These are phyloP conservation scores for Orthosia gracilis DNA, from an alignment of 2,888 invertebrate genomes.

Conservation along the genomic window DNA sequence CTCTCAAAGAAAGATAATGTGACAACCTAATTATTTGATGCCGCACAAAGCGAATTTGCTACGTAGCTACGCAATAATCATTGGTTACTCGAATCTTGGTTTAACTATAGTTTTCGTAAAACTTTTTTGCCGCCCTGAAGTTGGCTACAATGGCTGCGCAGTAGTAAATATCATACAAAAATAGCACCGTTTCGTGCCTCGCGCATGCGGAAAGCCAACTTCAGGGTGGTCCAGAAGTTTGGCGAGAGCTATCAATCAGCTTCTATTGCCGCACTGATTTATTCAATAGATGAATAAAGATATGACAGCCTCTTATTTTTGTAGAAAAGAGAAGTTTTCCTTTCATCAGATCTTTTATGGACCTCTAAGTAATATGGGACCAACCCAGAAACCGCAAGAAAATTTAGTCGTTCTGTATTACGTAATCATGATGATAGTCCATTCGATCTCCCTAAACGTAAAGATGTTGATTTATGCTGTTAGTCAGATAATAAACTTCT, in stretches of 20 bases:
- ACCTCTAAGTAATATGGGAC: background rate
- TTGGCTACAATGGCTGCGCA: too few species aligned
- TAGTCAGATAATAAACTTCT: background rate
- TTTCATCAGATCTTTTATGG: background rate
- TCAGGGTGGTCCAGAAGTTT: too few species aligned
- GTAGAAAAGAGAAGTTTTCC: background rate
- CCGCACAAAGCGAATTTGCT: constrained; percentile 2
- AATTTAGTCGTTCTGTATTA: too few species aligned
- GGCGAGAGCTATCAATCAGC: constrained; percentile 5
- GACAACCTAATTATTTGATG: constrained; percentile 55
- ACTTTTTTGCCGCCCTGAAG: too few species aligned
- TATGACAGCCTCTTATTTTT: too few species aligned
- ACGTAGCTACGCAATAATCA: constrained; percentile 15
- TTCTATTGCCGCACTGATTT: constrained; percentile 1
- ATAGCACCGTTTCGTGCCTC: too few species aligned
- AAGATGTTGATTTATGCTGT: background rate
- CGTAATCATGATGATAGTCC: background rate
- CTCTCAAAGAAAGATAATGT: constrained; percentile 62
- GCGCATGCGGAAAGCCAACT: too few species aligned
- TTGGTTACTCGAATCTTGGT: background rate
- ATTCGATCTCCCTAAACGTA: background rate
- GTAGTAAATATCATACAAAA: too few species aligned
- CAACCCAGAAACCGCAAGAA: too few species aligned
- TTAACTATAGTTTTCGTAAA: too few species aligned
- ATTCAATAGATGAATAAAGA: background rate